Conservation (phyloP, 2,113 vertebrate genomes). For the Hepsetus odoe region DNA sequence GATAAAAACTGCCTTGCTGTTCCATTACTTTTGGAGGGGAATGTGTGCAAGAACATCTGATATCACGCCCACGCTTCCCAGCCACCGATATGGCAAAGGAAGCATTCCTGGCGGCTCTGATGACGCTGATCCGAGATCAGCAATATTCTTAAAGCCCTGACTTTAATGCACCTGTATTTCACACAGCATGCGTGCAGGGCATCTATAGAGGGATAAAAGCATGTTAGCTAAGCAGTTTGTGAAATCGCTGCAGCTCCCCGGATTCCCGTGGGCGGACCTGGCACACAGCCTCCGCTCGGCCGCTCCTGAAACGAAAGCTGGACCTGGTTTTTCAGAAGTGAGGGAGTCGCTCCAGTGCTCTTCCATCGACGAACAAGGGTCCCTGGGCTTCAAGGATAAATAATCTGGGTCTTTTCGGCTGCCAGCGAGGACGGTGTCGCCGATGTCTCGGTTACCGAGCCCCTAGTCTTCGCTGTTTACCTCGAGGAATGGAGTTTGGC, state of each 20-base stretch:
- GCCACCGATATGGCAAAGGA: too few species aligned
- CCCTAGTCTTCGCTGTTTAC: not conserved
- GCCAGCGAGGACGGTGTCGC: not conserved
- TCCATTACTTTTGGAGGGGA: too few species aligned
- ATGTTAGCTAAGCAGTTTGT: not conserved
- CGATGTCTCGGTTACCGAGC: not conserved
- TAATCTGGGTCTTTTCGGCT: not conserved
- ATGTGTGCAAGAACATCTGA: too few species aligned
- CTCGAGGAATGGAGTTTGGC: constrained; percentile 6
- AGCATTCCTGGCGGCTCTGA: too few species aligned
- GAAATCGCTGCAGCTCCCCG: not conserved
- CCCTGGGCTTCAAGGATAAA: not conserved
- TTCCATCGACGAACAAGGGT: not conserved
- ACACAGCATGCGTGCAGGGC: not conserved
- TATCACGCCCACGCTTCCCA: too few species aligned
- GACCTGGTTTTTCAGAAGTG: not conserved
- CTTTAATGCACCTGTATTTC: too few species aligned
- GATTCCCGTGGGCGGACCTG: not conserved
- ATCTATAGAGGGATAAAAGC: not conserved
- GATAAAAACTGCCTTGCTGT: too few species aligned
- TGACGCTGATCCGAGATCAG: too few species aligned
- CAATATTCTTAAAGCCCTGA: too few species aligned
- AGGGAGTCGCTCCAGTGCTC: not conserved
- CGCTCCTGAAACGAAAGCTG: not conserved
- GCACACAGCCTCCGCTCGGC: not conserved